Base-by-base conservation (phyloP, 2,797 vertebrate species). In the Sebastes hubbsi region DNA sequence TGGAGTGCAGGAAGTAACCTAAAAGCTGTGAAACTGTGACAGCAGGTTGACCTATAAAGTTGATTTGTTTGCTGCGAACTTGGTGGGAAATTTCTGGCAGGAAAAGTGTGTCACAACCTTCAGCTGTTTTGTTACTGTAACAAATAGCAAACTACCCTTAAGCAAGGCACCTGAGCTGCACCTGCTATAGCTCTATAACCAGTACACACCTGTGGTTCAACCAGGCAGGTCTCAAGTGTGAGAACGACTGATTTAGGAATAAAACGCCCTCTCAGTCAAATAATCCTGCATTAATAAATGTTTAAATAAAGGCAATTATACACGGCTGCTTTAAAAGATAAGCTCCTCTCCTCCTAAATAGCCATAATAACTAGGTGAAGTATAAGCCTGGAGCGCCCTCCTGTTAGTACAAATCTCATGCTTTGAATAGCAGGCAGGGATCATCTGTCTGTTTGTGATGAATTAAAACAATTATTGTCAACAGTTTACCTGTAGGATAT, bases 351-450 rank as follows among this genome's bases (percentile, higher is more conserved):
- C 59, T 72, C 16, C 70, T 70, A 7, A 85, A 68, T 66, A 75
- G 32, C 67, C 14, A 22, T 49, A 77, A 80, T 77, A 85, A 83
- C 52, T 68, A 61, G 30, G 76, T 83, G 68, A 60, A 88, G 66
- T 27, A 25, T 32, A 34, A 84, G 59, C 87, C 73, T 34, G 54
- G 22, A 82, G 81, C 55, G 3, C 10, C 60, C 67, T 79, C 63
- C 25, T 24, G 42, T 67, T 66, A 73, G 70, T 66, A 64, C 75
- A 72, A 63, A 82, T 63, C 46, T 49, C 52, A 59, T 46, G 61
- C 18, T 86, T 67, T 91, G 79, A 91, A 73, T 79, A 78, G 82
- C 38, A 84, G 61, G 52, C 63, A 71, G 58, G 24, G 63, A 63
- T 82, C 80, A 68, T 34, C 77, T 29, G 54, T 78, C 46, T 83